These are phyloP conservation scores for Lasioglossum baleicum DNA, from an alignment of 1,140 invertebrate species.

Conservation along the genomic window DNA sequence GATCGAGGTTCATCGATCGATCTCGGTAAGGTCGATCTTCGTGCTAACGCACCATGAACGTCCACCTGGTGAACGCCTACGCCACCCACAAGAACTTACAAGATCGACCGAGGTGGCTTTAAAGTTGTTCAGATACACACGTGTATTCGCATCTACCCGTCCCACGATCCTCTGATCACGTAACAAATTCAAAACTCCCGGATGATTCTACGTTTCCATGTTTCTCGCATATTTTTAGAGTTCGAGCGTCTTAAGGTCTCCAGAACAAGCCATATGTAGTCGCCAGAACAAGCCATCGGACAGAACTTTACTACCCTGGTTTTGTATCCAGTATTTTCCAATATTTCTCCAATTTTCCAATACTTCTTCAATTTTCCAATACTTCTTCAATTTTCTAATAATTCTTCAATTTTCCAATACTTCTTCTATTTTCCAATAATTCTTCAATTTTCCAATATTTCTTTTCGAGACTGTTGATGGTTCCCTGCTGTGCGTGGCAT, in stretches of 20 bases:
- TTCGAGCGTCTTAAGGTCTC: not conserved
- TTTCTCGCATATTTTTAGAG: not conserved
- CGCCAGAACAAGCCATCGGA: too few relatives aligned
- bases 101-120: slow-evolving; percentile 13
- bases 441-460: too few relatives aligned
- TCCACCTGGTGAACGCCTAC: slow-evolving; percentile 61
- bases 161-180: not conserved
- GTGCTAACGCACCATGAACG: slow-evolving; percentile 45
- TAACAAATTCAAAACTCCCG: not conserved
- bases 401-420: too few relatives aligned
- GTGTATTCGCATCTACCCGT: slow-evolving; percentile 8
- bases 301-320: too few relatives aligned
- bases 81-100: slow-evolving; percentile 39
- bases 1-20: slow-evolving; percentile 61
- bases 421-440: too few relatives aligned
- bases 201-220: not conserved
- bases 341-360: too few relatives aligned
- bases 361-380: too few relatives aligned
- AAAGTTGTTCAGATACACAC: slow-evolving; percentile 2
- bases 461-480: too few relatives aligned
- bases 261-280: too few relatives aligned
- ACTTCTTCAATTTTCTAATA: too few relatives aligned
- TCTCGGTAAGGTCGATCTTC: slow-evolving; percentile 51
- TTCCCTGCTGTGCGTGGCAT: too few relatives aligned
- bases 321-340: too few relatives aligned